Percentiles rank a stretch among this genome's conserved stretches.
phyloP scores from a whole-genome alignment of 1,140 invertebrate species.

The Penaeus chinensis region DNA sequence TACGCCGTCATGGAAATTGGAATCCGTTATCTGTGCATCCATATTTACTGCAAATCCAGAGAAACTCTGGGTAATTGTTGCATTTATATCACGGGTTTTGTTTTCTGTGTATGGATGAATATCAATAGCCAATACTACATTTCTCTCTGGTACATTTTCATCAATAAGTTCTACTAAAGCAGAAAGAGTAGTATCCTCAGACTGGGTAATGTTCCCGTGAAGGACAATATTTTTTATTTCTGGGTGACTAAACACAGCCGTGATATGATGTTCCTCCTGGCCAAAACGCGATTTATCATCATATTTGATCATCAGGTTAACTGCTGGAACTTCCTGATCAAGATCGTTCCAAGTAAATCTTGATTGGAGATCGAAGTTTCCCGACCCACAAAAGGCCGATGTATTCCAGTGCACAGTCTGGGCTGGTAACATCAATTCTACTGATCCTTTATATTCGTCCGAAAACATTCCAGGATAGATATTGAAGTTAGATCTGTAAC shows the following conservation, averaged over 20 bases:
- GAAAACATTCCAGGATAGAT: constrained; percentile 24
- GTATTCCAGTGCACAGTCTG: constrained; percentile 30
- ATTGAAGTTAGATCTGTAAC: constrained; percentile 25
- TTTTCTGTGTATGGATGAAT: background rate
- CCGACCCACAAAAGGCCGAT: background rate
- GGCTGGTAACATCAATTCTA: constrained; percentile 26
- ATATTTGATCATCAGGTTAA: constrained; percentile 34
- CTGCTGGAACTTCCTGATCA: constrained; percentile 1
- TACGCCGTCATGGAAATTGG: background rate
- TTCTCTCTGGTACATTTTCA: constrained; percentile 42
- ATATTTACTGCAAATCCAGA: constrained; percentile 24
- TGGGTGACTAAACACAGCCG: constrained; percentile 38
- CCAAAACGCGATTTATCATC: constrained; percentile 34
- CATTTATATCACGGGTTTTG: background rate
- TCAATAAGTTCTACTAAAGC: constrained; percentile 37
- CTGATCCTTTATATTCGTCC: background rate
- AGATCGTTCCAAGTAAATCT: constrained; percentile 31
- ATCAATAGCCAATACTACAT: constrained; percentile 5
- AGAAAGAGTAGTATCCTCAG: constrained; percentile 5
- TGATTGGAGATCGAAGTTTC: constrained; percentile 26
- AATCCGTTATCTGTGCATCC: constrained; percentile 8
- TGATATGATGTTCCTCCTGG: constrained; percentile 21
- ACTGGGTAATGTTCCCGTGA: constrained; percentile 22
- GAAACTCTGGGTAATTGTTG: constrained; percentile 36
- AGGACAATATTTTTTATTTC: constrained; percentile 24